Base-by-base conservation (phyloP, 2,113 vertebrate genomes). In the Sorex fumeus region DNA sequence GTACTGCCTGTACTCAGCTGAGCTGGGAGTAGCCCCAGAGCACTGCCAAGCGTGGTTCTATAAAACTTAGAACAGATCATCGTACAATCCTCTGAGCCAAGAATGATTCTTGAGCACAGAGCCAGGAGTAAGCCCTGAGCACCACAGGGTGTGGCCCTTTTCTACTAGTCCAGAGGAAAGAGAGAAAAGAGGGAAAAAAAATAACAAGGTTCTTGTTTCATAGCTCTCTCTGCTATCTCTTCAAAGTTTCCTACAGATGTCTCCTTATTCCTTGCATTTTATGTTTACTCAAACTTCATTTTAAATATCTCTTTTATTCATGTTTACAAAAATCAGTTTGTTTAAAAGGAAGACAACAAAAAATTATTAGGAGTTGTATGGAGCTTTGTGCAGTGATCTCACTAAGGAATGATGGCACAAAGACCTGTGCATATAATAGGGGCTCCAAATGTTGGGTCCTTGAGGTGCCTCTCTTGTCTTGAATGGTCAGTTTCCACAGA, bases 341-440 rank as follows among this genome's bases (percentile, higher is more conserved):
- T 34, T 75, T 57, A 36, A 84, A 84, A 84, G 13, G n/a, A 76
- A n/a, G 30, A 67, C 72, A 81, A 62, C 40, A 87, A 43, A 87
- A 64, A 72, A 13, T 45, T 78, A 27, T 23, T 43, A 28, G 50
- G 57, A 87, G 47, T 3, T 60, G 67, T 88, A n/a, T 76, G 32
- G 64, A 36, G 50, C 6, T 43, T 67, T 45, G 62, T 15, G 8
- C 47, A 2, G 6, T 71, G 43, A 83, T 78, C 21, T 69, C 21
- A 74, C 57, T 36, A 36, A 13, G 50, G 27, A 3, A 27, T n/a
- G 6, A 40, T 84, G 34, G 32, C 36, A 4, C 11, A 32, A 60
- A 36, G 47, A 64, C 15, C 21, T 88, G 21, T 13, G 28, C 87
- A 47, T 83, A 83, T 57, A 45, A 74, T 8, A 45, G 45, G 16